Evolutionary conservation across 2,888 invertebrate species (phyloP), one percentile per base, ranked within the genome.

Genomic region (Drosophila quasianomalipes): DNA sequence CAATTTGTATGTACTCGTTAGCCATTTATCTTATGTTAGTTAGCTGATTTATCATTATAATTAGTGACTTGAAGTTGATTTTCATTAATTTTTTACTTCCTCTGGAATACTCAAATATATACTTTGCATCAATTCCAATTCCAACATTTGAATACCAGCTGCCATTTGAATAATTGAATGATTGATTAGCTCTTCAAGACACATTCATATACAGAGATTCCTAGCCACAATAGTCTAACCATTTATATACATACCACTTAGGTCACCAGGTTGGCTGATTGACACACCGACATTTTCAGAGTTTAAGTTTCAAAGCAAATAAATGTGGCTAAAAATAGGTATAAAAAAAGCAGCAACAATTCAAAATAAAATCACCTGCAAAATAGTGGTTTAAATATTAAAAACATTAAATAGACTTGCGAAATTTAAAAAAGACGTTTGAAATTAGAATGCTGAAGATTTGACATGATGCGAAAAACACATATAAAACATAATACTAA

Each of bases 211-310:
- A 52, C 33, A 33, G 51, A 52, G 49, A 74, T 62, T 72, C 81
- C 81, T 68, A 70, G 61, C 54, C 62, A 65, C 60, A 66, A 66
- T 51, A 71, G 81, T 84, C 87, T 76, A 76, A 81, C 84, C 87
- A 83, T 79, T 79, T 72, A 58, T 64, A 66, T 70, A 51, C 62
- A 55, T 49, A 57, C 22, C 49, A 61, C 35, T 41, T 44, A 55
- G 47, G 47, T 55, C 47, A 22, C 2, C 51, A 44, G 9, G 16
- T 69, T 69, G 33, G 22, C 22, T 35, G 39, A 41, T 44, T 41
- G 52, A 41, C 39, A 51, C 51, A 61, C 47, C 28, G 53, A 62
- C 49, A 41, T 12, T 44, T 41, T 58, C 68, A 54, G 68, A 57
- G 49, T 69, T 69, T 52, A 70, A 60, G 71, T 60, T 70, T 70